Conservation (phyloP, 2,888 invertebrate genomes). For the Machimus atricapillus region DNA sequence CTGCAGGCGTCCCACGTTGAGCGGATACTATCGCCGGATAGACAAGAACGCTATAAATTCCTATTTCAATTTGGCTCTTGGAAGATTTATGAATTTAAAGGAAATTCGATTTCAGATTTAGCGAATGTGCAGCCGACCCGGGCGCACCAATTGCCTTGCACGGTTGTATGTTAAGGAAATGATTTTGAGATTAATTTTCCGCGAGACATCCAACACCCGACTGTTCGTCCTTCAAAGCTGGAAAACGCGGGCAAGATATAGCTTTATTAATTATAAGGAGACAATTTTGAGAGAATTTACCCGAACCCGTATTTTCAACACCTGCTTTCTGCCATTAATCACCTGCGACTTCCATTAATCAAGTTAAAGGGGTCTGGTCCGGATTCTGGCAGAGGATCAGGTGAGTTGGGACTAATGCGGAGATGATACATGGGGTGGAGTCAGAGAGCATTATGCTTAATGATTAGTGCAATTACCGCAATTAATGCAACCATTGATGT, state of each 20-base stretch:
- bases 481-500: background rate
- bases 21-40: background rate
- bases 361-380: background rate
- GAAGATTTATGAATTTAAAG: conserved; percentile 17
- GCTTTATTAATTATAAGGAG: background rate
- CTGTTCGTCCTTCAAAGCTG: background rate
- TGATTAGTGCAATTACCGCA: background rate
- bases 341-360: background rate
- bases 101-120: conserved; percentile 12
- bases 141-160: background rate
- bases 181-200: background rate
- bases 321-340: background rate
- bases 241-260: background rate
- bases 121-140: background rate
- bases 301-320: background rate
- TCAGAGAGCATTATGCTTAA: background rate
- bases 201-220: background rate
- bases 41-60: conserved; percentile 4
- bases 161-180: background rate
- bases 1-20: background rate
- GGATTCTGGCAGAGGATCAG: background rate
- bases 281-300: background rate
- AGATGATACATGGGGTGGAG: background rate
- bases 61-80: conserved; percentile 5
- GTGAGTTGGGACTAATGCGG: background rate